phyloP scores from a whole-genome alignment of 2,888 invertebrate species.

The Calameuta idolon region DNA sequence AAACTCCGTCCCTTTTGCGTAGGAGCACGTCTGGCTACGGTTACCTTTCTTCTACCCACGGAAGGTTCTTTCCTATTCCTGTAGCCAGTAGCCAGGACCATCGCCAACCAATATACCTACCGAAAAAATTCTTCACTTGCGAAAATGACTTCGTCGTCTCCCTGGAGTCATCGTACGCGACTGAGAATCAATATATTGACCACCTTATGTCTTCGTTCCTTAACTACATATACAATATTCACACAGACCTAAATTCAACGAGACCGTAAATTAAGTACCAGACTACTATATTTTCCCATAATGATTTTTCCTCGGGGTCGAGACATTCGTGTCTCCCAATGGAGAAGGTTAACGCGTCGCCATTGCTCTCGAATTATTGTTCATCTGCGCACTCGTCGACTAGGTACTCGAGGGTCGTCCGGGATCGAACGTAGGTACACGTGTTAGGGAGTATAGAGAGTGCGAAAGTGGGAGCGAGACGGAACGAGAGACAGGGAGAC shows the following conservation, averaged over 20 bases:
- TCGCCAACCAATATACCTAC: background rate
- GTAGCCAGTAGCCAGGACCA: background rate
- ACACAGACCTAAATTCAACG: background rate
- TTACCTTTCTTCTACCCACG: slow-evolving; percentile 15
- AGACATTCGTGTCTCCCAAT: background rate
- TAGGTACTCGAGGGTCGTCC: background rate
- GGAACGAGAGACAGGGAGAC: background rate
- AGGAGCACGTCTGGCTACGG: background rate
- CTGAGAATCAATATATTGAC: background rate
- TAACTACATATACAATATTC: background rate
- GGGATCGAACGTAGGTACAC: slow-evolving; percentile 39
- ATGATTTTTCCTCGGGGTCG: slow-evolving; percentile 1
- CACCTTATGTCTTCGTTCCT: background rate
- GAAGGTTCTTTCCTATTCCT: slow-evolving; percentile 9
- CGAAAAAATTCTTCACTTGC: background rate
- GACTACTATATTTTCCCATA: background rate
- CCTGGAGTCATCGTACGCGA: background rate
- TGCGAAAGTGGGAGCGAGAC: background rate
- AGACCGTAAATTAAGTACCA: background rate
- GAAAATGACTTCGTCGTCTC: background rate
- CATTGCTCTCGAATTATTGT: slow-evolving; percentile 1
- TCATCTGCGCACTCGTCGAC: slow-evolving; percentile 3
- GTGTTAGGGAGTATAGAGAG: slow-evolving; percentile 31
- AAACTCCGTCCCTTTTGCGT: slow-evolving; percentile 37
- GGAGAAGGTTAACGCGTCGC: background rate